Percentiles rank a stretch among this genome's conserved stretches.
Evolutionary conservation across 2,797 vertebrate genomes (phyloP).

Genomic region (Denticeps clupeoides): DNA sequence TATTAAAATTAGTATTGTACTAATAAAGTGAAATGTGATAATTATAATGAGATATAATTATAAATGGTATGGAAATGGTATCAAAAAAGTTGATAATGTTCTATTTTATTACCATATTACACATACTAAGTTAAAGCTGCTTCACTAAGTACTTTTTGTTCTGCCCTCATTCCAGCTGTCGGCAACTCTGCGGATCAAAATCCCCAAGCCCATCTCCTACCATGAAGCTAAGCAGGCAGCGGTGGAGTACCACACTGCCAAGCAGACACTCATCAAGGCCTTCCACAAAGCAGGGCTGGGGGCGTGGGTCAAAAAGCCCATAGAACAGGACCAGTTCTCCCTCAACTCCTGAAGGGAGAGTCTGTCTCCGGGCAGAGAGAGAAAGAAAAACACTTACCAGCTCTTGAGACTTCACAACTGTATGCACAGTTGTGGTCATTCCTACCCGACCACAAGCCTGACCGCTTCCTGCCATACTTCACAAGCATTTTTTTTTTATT

Average conservation of each 20-base stretch:
- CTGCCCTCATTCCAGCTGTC: slow-evolving; percentile 61
- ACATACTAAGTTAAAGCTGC: no score
- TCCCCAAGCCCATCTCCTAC: slow-evolving; percentile 76
- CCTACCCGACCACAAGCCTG: slow-evolving; percentile 23
- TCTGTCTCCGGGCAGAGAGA: background rate
- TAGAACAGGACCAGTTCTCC: slow-evolving; percentile 95
- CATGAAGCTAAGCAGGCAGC: slow-evolving; percentile 90
- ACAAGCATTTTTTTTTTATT: no score
- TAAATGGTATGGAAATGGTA: no score
- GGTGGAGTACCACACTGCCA: slow-evolving; percentile 82
- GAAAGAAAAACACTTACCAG: slow-evolving; percentile 42
- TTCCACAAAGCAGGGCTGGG: slow-evolving; percentile 93
- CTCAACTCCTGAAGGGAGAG: slow-evolving; percentile 61
- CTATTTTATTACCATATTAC: no score
- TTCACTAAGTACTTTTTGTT: no score
- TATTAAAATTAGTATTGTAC: no score
- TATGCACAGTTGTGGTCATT: slow-evolving; percentile 17
- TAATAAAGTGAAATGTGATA: no score
- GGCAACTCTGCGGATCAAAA: slow-evolving; percentile 68
- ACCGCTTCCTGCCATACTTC: no score
- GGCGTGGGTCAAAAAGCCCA: slow-evolving; percentile 96
- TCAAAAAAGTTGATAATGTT: no score
- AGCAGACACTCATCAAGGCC: slow-evolving; percentile 83
- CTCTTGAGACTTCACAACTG: slow-evolving; percentile 48
- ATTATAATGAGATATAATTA: no score